Evolutionary conservation across 2,888 invertebrate genomes (phyloP).

Genomic region (Netelia inedita): DNA sequence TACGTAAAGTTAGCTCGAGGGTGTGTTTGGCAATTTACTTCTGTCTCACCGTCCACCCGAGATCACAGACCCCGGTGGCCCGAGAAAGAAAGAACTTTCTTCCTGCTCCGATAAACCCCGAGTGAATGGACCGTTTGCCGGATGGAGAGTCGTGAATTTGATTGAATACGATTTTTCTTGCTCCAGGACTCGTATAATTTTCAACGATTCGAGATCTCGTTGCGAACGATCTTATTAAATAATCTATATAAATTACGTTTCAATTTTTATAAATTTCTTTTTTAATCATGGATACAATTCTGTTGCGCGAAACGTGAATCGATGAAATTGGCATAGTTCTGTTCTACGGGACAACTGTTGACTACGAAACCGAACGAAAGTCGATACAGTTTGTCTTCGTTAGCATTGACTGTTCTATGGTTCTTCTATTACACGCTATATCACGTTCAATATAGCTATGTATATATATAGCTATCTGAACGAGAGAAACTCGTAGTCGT

Average conservation of each 20-base stretch:
- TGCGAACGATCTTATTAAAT: too few relatives aligned
- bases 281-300: too few relatives aligned
- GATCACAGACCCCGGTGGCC: slow-evolving; percentile 11
- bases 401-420: slow-evolving; percentile 51
- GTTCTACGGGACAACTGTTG: neutral
- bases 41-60: slow-evolving; percentile 31
- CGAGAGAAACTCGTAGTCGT: slow-evolving; percentile 45
- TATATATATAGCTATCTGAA: neutral
- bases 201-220: neutral
- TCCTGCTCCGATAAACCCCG: slow-evolving; percentile 61
- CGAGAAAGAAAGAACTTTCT: slow-evolving; percentile 48
- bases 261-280: too few relatives aligned
- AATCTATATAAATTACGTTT: too few relatives aligned
- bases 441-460: neutral
- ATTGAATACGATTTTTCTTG: slow-evolving; percentile 40
- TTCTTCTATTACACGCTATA: neutral
- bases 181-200: neutral
- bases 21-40: slow-evolving; percentile 26
- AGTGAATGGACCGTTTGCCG: slow-evolving; percentile 53
- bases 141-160: slow-evolving; percentile 34
- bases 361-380: neutral
- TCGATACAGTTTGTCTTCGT: slow-evolving; percentile 63
- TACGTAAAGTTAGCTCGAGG: slow-evolving; percentile 18
- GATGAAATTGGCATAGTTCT: slow-evolving; percentile 17
- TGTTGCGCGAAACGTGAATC: slow-evolving; percentile 9